Evolutionary conservation across 2,888 invertebrate genomes (phyloP), one percentile per base, ranked within the genome.

Genomic region (Campopleginae sp.): DNA sequence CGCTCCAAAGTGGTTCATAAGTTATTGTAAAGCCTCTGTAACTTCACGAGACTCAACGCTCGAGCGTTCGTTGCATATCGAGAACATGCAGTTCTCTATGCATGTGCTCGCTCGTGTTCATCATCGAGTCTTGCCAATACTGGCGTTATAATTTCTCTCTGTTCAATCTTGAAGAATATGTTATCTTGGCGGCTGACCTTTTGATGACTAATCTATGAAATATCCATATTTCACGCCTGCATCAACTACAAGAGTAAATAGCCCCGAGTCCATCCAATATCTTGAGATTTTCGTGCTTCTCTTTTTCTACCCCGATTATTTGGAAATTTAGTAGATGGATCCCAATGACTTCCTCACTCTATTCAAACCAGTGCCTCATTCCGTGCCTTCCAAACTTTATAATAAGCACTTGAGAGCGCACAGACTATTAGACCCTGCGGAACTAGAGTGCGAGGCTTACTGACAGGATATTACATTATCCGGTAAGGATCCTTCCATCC

Each of bases 1-100:
- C 82, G 85, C 82, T 82, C 81, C 76, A 80, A 84, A 87, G 88
- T 87, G 88, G 84, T 88, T 86, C 75, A 78, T 87, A 89, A 88
- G 86, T 89, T 89, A 88, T 85, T 85, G 86, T 68, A 70, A 65
- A 80, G 82, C 76, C 38, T 70, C 54, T 58, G 72, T 80, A 80
- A 86, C 82, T 86, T 82, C 23, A 63, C 65, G 66, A 33, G 68
- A 76, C 48, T 51, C 14, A 70, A 65, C 23, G 31, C 33, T 70
- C 58, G 19, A 33, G 68, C 61, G 72, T 72, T 72, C 44, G 33
- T 27, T 61, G 48, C 33, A 51, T 71, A 46, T 2, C 27, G 12
- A 44, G 19, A 7, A 48, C 46, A 38, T 38, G 38, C 38, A 75
- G 63, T 19, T 48, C 75, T 48, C n/a, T 33, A 19, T 74, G 42